Percentiles rank a stretch among this genome's conserved stretches.
phyloP scores from a whole-genome alignment of 2,113 vertebrate species.

The Neoarius graeffei region DNA sequence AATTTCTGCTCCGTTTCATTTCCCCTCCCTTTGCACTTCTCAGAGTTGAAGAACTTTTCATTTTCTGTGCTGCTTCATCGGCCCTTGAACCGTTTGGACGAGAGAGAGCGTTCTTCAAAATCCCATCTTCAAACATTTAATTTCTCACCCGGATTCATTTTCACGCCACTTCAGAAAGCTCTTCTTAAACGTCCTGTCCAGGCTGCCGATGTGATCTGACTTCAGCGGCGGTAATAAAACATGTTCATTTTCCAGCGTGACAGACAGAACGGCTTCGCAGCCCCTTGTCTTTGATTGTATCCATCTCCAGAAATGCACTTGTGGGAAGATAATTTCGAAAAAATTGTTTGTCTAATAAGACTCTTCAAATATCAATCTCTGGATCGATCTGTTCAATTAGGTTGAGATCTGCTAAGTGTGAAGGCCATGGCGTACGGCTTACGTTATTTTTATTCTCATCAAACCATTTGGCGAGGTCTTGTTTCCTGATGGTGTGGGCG shows the following conservation, averaged over 20 bases:
- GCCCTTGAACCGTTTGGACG: not conserved
- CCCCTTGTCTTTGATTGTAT: not conserved
- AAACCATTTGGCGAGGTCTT: not conserved
- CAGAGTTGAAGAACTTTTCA: not conserved
- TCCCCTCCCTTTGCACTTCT: not conserved
- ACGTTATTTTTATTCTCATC: not conserved
- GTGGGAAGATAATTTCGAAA: not conserved
- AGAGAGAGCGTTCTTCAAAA: not conserved
- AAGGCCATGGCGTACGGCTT: not conserved
- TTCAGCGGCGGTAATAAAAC: not conserved
- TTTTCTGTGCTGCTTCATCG: not conserved
- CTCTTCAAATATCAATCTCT: not conserved
- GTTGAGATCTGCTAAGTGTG: not conserved
- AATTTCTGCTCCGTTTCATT: not conserved
- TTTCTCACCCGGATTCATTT: constrained; percentile 34
- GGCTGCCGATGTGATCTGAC: constrained; percentile 23
- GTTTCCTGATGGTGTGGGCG: not conserved
- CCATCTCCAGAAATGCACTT: not conserved
- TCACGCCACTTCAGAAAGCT: constrained; percentile 11
- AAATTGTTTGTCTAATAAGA: not conserved
- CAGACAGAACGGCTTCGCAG: constrained; percentile 6
- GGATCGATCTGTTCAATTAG: not conserved
- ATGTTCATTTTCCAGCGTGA: not conserved
- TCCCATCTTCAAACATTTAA: not conserved
- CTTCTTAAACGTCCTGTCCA: not conserved